Evolutionary conservation across 2,113 vertebrate genomes (phyloP).

Genomic region (Penelope pileata): DNA sequence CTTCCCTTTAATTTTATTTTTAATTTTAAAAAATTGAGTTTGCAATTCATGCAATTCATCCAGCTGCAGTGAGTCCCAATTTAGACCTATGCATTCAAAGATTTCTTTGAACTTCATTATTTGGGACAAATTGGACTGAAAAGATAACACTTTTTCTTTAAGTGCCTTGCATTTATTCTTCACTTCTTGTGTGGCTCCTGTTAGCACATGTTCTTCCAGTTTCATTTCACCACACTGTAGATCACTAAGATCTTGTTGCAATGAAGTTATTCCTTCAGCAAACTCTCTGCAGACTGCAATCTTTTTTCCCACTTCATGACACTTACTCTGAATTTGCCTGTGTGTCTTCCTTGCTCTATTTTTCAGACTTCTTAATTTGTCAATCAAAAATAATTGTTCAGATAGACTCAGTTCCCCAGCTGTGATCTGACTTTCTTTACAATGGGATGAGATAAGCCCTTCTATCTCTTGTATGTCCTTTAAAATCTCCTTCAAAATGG

Average conservation of each 20-base stretch:
- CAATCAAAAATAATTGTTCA: slow-evolving; percentile 82
- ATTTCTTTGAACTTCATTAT: slow-evolving; percentile 71
- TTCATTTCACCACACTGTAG: slow-evolving; percentile 50
- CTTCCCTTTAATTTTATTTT: slow-evolving; percentile 74
- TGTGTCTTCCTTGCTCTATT: slow-evolving; percentile 76
- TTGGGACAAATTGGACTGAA: slow-evolving; percentile 58
- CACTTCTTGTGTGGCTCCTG: background rate
- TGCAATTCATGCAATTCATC: slow-evolving; percentile 70
- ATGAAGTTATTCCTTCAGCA: slow-evolving; percentile 53
- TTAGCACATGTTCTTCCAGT: background rate
- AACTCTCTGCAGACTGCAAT: slow-evolving; percentile 68
- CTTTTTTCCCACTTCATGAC: slow-evolving; percentile 75
- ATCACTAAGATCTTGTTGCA: slow-evolving; percentile 78
- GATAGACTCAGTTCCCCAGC: slow-evolving; percentile 79
- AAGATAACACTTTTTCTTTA: slow-evolving; percentile 26
- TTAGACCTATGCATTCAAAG: slow-evolving; percentile 62
- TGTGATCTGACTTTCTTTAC: slow-evolving; percentile 76
- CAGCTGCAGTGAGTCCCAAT: slow-evolving; percentile 67
- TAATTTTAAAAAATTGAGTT: slow-evolving; percentile 49
- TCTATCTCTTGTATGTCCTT: slow-evolving; percentile 78
- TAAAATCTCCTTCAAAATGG: slow-evolving; percentile 74
- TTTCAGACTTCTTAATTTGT: slow-evolving; percentile 82
- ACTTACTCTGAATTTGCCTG: slow-evolving; percentile 76
- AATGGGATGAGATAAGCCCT: slow-evolving; percentile 73
- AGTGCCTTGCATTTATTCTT: slow-evolving; percentile 44